Evolutionary conservation across 2,797 vertebrate genomes (phyloP).

Genomic region (Amblyopsis hoosieri): DNA sequence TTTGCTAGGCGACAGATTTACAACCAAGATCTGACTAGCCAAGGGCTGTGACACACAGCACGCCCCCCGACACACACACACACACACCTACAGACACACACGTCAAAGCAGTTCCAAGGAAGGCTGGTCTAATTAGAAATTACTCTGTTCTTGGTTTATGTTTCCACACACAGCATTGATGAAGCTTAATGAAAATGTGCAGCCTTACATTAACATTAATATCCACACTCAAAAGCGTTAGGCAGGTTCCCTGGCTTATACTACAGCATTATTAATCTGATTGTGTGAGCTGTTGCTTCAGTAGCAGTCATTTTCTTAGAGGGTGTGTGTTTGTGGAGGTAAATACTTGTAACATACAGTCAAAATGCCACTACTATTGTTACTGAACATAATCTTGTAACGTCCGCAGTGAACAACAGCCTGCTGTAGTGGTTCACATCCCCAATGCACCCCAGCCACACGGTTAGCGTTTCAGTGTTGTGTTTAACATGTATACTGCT

Average conservation of each 20-base stretch:
- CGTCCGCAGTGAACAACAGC: too few relatives aligned
- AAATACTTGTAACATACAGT: too few relatives aligned
- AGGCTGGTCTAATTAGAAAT: conserved; percentile 59
- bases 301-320: background rate
- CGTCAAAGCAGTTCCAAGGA: conserved; percentile 55
- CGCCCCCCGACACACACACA: conserved; percentile 43
- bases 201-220: conserved; percentile 17
- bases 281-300: background rate
- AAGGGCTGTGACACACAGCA: conserved; percentile 48
- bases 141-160: conserved; percentile 48
- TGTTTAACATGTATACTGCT: too few relatives aligned
- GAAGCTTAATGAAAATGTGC: conserved; percentile 34
- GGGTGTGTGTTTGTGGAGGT: background rate
- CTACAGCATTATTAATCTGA: background rate
- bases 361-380: too few relatives aligned
- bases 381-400: too few relatives aligned
- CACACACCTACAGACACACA: conserved; percentile 15
- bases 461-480: too few relatives aligned
- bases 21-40: conserved; percentile 37
- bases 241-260: background rate
- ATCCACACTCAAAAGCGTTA: conserved; percentile 19
- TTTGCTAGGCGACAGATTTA: conserved; percentile 59
- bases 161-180: conserved; percentile 28
- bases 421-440: too few relatives aligned
- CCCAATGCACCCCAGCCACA: too few relatives aligned